phyloP scores from a whole-genome alignment of 2,888 invertebrate genomes.

The Eulithis testata region DNA sequence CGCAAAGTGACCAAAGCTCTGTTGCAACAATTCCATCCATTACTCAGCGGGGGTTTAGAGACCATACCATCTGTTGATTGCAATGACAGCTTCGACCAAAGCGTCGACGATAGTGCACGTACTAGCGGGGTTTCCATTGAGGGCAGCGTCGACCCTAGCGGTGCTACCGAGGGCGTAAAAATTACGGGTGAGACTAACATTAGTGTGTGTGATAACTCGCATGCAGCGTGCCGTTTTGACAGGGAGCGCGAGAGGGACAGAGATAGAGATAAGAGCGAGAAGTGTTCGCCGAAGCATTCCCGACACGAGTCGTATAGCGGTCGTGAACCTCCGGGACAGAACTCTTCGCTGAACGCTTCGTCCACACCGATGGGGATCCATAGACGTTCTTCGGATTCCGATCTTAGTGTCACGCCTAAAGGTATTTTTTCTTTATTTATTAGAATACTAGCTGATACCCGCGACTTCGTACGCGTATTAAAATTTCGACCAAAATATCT shows the following conservation, averaged over 20 bases:
- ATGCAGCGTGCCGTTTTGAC: conserved; percentile 82
- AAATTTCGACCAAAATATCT: too few species aligned
- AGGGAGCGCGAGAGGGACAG: conserved; percentile 67
- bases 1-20: conserved; percentile 59
- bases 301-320: conserved; percentile 84
- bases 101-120: conserved; percentile 11
- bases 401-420: conserved; percentile 96
- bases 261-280: conserved; percentile 57
- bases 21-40: conserved; percentile 70
- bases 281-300: conserved; percentile 78
- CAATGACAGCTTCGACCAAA: conserved; percentile 19
- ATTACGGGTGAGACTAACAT: conserved; percentile 71
- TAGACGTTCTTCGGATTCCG: conserved; percentile 96
- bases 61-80: conserved; percentile 69
- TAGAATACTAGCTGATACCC: too few species aligned
- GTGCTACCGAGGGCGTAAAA: conserved; percentile 58
- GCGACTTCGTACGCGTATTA: too few species aligned
- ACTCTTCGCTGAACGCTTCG: conserved; percentile 73
- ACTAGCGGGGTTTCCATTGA: background rate
- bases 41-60: conserved; percentile 70
- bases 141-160: conserved; percentile 15
- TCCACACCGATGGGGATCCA: conserved; percentile 85
- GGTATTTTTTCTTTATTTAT: conserved; percentile 78
- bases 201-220: conserved; percentile 84
- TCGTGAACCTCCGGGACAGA: conserved; percentile 63